A percentile compares a stretch with the other conserved stretches of the same genome.
Evolutionary conservation across 2,888 invertebrate genomes (phyloP).

Genomic region (Nemurella pictetii): DNA sequence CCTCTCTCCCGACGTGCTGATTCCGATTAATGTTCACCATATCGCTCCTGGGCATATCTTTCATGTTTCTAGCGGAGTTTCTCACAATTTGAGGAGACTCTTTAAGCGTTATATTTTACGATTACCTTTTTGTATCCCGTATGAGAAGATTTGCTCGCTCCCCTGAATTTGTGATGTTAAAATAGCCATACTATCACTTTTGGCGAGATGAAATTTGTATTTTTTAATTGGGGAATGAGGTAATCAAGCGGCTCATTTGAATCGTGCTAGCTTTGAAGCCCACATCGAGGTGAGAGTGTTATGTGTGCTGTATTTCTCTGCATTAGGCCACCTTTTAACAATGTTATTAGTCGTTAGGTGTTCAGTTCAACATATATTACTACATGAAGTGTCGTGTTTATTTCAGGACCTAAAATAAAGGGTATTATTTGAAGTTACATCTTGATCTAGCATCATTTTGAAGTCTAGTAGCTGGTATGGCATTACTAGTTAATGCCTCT

Average conservation of each 20-base stretch:
- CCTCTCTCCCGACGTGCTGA: background rate
- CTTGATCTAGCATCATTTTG: no score
- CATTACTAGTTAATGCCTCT: no score
- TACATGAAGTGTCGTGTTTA: background rate
- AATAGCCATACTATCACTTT: no score
- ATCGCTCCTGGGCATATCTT: constrained; percentile 1
- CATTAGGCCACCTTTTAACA: background rate
- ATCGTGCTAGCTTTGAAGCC: background rate
- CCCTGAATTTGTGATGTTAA: background rate
- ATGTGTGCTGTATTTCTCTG: background rate
- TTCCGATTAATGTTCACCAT: background rate
- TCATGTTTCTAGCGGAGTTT: background rate
- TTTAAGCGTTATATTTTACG: no score
- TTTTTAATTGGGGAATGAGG: background rate
- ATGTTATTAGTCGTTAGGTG: background rate
- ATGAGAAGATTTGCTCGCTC: background rate
- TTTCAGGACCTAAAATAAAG: background rate
- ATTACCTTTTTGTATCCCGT: background rate
- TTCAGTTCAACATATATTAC: background rate
- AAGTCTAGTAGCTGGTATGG: no score
- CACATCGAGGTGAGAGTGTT: background rate
- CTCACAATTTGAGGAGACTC: background rate
- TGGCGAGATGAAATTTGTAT: background rate
- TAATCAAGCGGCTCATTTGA: background rate
- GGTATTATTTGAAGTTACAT: background rate